Conservation (phyloP, 2,797 vertebrate species). For the Gila robusta region DNA sequence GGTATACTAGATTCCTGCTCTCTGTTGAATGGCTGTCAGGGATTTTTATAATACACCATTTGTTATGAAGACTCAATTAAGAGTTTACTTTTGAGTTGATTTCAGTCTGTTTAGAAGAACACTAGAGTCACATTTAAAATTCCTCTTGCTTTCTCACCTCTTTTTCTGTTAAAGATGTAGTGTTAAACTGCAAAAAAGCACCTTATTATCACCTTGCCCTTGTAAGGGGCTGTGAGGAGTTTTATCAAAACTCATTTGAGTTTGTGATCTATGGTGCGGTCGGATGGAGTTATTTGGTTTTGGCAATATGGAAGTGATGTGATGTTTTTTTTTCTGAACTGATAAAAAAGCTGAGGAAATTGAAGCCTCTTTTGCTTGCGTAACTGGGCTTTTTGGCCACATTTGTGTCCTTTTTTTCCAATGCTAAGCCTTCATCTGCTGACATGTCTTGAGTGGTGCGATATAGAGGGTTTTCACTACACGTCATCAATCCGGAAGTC, state of each 20-base stretch:
- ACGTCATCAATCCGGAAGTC: no score
- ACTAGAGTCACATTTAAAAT: conserved; percentile 43
- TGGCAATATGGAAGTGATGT: background rate
- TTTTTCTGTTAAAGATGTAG: conserved; percentile 5
- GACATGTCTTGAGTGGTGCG: conserved; percentile 11
- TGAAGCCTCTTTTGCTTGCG: background rate
- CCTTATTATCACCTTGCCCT: background rate
- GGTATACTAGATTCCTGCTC: conserved; percentile 3
- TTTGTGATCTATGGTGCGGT: background rate
- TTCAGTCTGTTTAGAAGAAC: conserved; percentile 39
- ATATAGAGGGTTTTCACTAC: background rate
- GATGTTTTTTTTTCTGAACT: background rate
- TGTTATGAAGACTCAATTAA: background rate
- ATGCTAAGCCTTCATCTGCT: conserved; percentile 21
- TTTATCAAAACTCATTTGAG: conserved; percentile 9
- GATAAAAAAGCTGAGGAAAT: background rate
- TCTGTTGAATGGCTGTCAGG: background rate
- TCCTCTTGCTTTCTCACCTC: conserved; percentile 41
- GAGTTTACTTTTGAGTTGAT: conserved; percentile 5
- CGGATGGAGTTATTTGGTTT: conserved; percentile 4
- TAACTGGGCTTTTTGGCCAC: background rate
- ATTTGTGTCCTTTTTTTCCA: conserved; percentile 7
- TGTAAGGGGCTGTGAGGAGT: background rate
- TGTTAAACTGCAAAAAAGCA: background rate
- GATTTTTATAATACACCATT: background rate